A percentile compares a stretch with the other conserved stretches of the same genome.
Evolutionary conservation across 1,140 invertebrate species (phyloP).

Genomic region (Magallana gigas): DNA sequence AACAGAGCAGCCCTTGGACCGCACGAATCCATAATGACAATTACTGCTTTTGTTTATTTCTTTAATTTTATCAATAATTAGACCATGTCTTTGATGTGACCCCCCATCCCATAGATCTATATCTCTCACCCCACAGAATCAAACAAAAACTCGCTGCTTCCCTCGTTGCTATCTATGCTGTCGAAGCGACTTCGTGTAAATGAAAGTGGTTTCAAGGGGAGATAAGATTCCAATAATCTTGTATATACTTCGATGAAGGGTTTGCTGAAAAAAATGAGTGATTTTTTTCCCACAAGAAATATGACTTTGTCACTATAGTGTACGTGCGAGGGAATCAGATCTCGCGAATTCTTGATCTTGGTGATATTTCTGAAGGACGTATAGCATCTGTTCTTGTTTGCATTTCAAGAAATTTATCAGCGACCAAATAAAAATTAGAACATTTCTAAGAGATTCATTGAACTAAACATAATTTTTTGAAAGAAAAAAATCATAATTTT

Average conservation of each 20-base stretch:
- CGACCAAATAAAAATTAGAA: background rate
- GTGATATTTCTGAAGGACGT: background rate
- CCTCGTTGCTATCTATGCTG: background rate
- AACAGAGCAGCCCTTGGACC: background rate
- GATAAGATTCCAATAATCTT: constrained; percentile 32
- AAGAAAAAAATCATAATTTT: too few species aligned
- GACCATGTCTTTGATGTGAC: constrained; percentile 14
- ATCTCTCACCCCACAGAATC: background rate
- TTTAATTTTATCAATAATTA: background rate
- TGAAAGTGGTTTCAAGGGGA: constrained; percentile 10
- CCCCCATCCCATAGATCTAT: background rate
- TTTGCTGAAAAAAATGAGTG: background rate
- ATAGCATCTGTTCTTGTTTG: background rate
- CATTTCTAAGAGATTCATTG: too few species aligned
- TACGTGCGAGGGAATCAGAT: background rate
- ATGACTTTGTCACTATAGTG: background rate
- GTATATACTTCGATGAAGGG: constrained; percentile 19
- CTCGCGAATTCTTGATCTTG: background rate
- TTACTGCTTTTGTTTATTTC: background rate
- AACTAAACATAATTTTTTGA: too few species aligned
- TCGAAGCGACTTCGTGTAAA: constrained; percentile 5
- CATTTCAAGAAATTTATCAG: background rate
- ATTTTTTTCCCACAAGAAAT: constrained; percentile 26
- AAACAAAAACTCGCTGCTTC: constrained; percentile 13
- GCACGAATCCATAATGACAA: background rate